Evolutionary conservation across 2,113 vertebrate genomes (phyloP).

Genomic region (Entomyzon cyanotis): DNA sequence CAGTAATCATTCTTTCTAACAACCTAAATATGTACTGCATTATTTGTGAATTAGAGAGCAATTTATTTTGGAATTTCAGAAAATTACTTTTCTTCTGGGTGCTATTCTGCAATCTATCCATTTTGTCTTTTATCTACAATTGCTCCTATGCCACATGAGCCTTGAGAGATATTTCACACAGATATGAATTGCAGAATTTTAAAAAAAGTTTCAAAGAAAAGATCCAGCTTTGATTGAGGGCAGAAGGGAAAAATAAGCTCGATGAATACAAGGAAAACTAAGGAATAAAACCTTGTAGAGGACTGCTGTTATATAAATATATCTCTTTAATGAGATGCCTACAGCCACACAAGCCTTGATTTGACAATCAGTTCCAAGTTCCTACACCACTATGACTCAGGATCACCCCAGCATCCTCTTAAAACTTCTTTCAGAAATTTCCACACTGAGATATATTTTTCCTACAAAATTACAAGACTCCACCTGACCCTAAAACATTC

Average conservation of each 20-base stretch:
- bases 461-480: background rate
- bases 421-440: background rate
- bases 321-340: background rate
- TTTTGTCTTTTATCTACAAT: background rate
- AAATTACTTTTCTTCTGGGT: slow-evolving; percentile 23
- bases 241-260: background rate
- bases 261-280: background rate
- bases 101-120: background rate
- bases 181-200: background rate
- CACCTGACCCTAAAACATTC: background rate
- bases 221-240: background rate
- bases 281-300: background rate
- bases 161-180: background rate
- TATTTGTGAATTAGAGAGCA: slow-evolving; percentile 49
- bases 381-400: background rate
- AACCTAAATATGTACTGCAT: background rate
- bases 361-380: background rate
- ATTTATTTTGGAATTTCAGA: slow-evolving; percentile 38
- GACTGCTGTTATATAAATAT: no score
- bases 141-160: background rate
- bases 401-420: background rate
- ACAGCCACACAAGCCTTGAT: background rate
- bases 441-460: background rate
- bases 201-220: background rate
- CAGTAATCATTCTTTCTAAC: slow-evolving; percentile 37